phyloP scores from a whole-genome alignment of 2,797 vertebrate genomes.

The Epinephelus malabaricus region DNA sequence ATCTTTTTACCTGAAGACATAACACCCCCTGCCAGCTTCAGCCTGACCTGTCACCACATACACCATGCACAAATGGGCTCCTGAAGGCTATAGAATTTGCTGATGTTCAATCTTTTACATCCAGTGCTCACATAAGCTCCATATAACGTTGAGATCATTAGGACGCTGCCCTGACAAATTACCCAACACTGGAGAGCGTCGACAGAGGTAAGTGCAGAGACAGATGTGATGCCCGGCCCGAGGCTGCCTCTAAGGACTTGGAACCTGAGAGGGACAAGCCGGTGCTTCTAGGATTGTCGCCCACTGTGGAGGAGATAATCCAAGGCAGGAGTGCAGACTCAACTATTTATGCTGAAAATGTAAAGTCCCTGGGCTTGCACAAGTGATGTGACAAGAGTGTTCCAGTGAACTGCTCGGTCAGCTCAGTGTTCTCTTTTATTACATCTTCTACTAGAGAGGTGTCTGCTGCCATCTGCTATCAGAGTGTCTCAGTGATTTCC shows the following conservation, averaged over 20 bases:
- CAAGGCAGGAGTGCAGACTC: constrained; percentile 27
- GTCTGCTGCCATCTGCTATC: constrained; percentile 50
- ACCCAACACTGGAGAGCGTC: constrained; percentile 4
- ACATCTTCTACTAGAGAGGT: background rate
- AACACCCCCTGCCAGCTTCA: constrained; percentile 3
- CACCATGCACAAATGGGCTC: background rate
- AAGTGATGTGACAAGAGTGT: constrained; percentile 30
- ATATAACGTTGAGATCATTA: constrained; percentile 4
- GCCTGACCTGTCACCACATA: constrained; percentile 3
- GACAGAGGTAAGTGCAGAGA: constrained; percentile 49
- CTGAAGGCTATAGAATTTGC: background rate
- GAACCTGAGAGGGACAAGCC: constrained; percentile 31
- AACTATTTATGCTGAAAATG: constrained; percentile 58
- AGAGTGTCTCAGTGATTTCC: constrained; percentile 36
- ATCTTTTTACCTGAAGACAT: background rate
- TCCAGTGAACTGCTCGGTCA: constrained; percentile 41
- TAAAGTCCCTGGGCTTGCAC: constrained; percentile 19
- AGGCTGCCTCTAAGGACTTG: constrained; percentile 41
- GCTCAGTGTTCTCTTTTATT: constrained; percentile 27
- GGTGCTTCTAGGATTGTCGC: constrained; percentile 16
- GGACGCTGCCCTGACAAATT: constrained; percentile 22
- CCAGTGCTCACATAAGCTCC: background rate
- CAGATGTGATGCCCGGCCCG: constrained; percentile 33
- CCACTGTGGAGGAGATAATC: constrained; percentile 20
- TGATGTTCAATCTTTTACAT: constrained; percentile 6